phyloP scores from a whole-genome alignment of 2,888 invertebrate species.

The Adineta ricciae region DNA sequence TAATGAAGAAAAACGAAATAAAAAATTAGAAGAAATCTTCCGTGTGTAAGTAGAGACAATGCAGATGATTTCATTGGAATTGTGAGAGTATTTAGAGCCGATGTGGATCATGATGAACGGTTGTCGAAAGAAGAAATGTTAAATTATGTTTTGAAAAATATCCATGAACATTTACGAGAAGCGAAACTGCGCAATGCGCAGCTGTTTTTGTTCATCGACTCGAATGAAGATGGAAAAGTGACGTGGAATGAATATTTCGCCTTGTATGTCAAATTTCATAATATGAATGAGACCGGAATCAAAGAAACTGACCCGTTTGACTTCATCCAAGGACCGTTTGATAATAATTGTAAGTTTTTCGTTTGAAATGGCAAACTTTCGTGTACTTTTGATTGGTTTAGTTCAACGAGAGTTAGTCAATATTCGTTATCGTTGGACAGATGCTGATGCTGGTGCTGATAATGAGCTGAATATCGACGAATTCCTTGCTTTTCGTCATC shows the following conservation, averaged over 20 bases:
- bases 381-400: not conserved
- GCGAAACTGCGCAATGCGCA: not conserved
- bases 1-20: not conserved
- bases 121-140: not conserved
- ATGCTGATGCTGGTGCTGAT: not conserved
- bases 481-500: conserved; percentile 11
- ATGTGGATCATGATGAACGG: not conserved
- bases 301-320: not conserved
- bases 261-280: not conserved
- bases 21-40: conserved; percentile 2
- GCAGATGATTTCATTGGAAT: not conserved
- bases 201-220: not conserved
- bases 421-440: conserved; percentile 5
- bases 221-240: not conserved
- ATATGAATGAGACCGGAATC: not conserved
- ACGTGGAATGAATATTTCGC: not conserved
- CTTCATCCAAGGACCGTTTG: no score
- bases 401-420: not conserved
- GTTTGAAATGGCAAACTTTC: no score
- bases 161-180: not conserved
- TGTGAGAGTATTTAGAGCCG: not conserved
- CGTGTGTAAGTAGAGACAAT: not conserved
- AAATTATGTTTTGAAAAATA: not conserved
- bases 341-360: not conserved
- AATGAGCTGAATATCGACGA: not conserved